Evolutionary conservation across 1,140 invertebrate species (phyloP), one percentile per base, ranked within the genome.

Genomic region (Caligus rogercresseyi): DNA sequence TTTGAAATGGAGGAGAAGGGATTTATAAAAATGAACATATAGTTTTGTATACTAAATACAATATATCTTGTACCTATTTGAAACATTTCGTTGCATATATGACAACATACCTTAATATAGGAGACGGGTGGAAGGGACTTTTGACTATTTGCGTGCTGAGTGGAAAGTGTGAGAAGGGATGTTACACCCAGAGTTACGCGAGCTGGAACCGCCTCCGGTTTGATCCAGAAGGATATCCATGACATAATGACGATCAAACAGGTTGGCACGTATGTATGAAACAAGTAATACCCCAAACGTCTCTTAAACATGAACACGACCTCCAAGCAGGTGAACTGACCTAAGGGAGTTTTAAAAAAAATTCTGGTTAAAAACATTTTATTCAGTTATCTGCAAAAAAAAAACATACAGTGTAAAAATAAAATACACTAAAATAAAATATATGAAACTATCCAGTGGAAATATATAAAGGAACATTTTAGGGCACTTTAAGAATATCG

Each of bases 161-260:
- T 73, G 7, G 71, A 69, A 2, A 73, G 65, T 1, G 71, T 73
- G 0, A 73, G 66, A 19, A 73, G 64, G 21, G 68, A 70, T 11
- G 71, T 73, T 26, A 73, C 71, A 24, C 71, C 72, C 15, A 73
- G 65, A 1, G 71, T 73, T 4, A 73, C 70, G 20, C 72, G 52
- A 11, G 72, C 71, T 15, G 72, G 71, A 3, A 72, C 72, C 16
- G 71, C 72, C 61, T 73, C 72, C 0, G 71, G 70, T n/a, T 67
- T 69, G 55, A 72, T 71, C 72, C 72, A 73, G 59, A 73, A 73
- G 4, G 71, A 72, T n/a, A 72, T 69, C 71, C 71, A 72, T 0
- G 71, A 72, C 68, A 72, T 72, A 61, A 72, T 71, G 25, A 73
- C 72, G 43, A 73, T 72, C 18, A 73, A 66, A 60, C 71, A 72